Conservation (phyloP, 2,113 vertebrate genomes). For the Raphicerus campestris region DNA sequence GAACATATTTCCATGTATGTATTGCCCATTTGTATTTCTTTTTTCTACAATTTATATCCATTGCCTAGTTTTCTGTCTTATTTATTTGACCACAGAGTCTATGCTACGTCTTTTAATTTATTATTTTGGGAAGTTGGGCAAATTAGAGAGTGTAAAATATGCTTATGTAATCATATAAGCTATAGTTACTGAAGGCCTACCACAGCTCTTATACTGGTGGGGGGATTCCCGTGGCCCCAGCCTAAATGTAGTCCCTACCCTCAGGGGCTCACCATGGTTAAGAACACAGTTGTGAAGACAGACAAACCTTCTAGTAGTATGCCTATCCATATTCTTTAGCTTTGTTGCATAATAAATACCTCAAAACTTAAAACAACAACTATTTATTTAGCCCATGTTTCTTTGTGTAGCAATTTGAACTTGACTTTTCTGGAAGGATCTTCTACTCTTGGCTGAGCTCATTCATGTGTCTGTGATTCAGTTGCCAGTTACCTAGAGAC, state of each 20-base stretch:
- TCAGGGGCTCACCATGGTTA: not conserved
- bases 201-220: not conserved
- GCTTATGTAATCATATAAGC: not conserved
- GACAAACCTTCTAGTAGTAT: not conserved
- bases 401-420: not conserved
- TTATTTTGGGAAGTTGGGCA: not conserved
- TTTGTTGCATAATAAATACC: not conserved
- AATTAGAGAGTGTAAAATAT: not conserved
- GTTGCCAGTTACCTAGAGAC: not conserved
- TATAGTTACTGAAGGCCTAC: not conserved
- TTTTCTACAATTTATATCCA: not conserved
- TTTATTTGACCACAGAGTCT: not conserved
- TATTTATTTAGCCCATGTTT: not conserved
- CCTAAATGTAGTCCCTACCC: not conserved
- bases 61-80: not conserved
- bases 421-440: not conserved
- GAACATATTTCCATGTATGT: not conserved
- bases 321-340: not conserved
- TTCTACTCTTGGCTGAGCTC: not conserved
- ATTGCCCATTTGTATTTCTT: not conserved
- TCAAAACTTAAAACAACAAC: not conserved
- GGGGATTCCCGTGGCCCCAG: not conserved
- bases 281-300: not conserved
- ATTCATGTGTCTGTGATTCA: not conserved
- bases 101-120: not conserved